A percentile compares a stretch with the other conserved stretches of the same genome.
These are phyloP conservation scores for Margaritifera margaritifera DNA, from an alignment of 2,888 invertebrate genomes.

Conservation along the genomic window DNA sequence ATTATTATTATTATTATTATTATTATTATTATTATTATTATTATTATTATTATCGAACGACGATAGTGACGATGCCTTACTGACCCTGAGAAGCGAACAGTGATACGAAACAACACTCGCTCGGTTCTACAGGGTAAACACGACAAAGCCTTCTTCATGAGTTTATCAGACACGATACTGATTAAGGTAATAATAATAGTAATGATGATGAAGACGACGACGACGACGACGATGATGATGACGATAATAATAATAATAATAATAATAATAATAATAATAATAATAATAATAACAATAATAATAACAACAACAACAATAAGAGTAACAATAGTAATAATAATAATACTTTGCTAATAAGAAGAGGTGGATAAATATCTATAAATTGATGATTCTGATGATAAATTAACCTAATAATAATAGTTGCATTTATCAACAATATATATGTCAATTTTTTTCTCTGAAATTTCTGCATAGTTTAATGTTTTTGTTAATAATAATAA, in stretches of 20 bases:
- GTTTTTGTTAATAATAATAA: too few species aligned
- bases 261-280: constrained; percentile 8
- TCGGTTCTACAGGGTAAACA: constrained; percentile 71
- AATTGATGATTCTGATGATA: too few species aligned
- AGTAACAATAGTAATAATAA: background rate
- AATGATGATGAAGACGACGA: constrained; percentile 2
- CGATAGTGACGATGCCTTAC: constrained; percentile 42
- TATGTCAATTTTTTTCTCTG: too few species aligned
- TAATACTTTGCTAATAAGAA: too few species aligned
- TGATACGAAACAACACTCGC: constrained; percentile 58
- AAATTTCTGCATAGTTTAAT: too few species aligned
- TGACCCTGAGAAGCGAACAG: constrained; percentile 68
- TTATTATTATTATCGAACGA: too few species aligned
- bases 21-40: too few species aligned
- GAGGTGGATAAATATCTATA: too few species aligned
- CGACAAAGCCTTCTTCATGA: constrained; percentile 23
- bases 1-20: too few species aligned
- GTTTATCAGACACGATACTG: constrained; percentile 2
- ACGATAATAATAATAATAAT: constrained; percentile 8
- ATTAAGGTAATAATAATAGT: constrained; percentile 7
- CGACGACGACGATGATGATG: constrained; percentile 10
- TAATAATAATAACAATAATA: constrained; percentile 10
- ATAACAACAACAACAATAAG: constrained; percentile 4
- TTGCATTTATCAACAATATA: too few species aligned
- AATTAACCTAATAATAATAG: too few species aligned